A percentile compares a stretch with the other conserved stretches of the same genome.
Evolutionary conservation across 2,113 vertebrate species (phyloP).

Genomic region (Anolis sagrei): DNA sequence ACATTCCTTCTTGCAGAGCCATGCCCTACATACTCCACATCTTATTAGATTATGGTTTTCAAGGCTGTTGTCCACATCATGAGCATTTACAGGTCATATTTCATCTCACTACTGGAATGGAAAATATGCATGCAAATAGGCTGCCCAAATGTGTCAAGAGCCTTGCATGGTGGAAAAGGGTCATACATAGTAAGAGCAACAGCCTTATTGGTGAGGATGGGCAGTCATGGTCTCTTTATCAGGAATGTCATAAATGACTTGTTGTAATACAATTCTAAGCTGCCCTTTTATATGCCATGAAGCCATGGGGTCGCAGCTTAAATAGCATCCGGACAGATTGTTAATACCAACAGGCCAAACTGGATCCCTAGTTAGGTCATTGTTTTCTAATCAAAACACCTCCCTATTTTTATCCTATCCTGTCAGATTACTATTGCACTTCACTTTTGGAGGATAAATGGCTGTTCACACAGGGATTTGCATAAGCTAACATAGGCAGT

Average conservation of each 20-base stretch:
- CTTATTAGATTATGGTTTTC: slow-evolving; percentile 49
- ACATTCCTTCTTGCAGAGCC: background rate
- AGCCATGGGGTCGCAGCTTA: background rate
- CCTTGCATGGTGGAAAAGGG: background rate
- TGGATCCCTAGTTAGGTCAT: slow-evolving; percentile 17
- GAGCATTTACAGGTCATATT: slow-evolving; percentile 52
- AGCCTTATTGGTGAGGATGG: slow-evolving; percentile 28
- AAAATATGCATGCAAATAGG: slow-evolving; percentile 11
- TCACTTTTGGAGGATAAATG: slow-evolving; percentile 41
- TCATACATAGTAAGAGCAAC: slow-evolving; percentile 9
- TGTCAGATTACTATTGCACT: slow-evolving; percentile 35
- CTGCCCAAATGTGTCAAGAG: slow-evolving; percentile 3
- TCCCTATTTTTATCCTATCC: slow-evolving; percentile 47
- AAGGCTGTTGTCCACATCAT: slow-evolving; percentile 28
- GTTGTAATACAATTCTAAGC: slow-evolving; percentile 20
- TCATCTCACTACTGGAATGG: slow-evolving; percentile 17
- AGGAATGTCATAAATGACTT: slow-evolving; percentile 25
- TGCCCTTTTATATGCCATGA: background rate
- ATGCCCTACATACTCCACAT: slow-evolving; percentile 27
- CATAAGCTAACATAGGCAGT: slow-evolving; percentile 32
- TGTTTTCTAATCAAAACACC: slow-evolving; percentile 54
- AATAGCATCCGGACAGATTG: background rate
- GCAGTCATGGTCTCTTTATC: background rate
- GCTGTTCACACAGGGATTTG: slow-evolving; percentile 14
- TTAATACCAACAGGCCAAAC: slow-evolving; percentile 9